Evolutionary conservation across 2,797 vertebrate species (phyloP).

Genomic region (Sebastes itinus): DNA sequence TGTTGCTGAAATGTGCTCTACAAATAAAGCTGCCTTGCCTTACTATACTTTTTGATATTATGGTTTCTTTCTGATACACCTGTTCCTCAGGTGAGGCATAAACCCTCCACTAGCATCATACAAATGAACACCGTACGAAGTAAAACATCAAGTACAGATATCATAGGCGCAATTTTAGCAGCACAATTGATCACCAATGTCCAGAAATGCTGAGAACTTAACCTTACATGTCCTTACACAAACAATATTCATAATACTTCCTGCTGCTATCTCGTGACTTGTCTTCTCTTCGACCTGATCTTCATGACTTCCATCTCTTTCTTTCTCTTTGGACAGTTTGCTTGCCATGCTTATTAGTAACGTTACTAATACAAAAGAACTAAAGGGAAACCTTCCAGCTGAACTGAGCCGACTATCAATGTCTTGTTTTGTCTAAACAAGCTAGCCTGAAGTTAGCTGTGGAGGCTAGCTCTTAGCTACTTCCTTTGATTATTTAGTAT

Average conservation of each 20-base stretch:
- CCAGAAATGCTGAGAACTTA: not conserved
- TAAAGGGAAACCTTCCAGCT: fast-evolving
- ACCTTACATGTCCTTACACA: not conserved
- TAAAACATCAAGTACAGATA: not conserved
- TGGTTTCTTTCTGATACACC: not conserved
- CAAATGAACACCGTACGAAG: not conserved
- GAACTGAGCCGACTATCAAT: not conserved
- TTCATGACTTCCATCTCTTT: not conserved
- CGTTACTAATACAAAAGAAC: not conserved
- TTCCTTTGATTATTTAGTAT: slow-evolving; percentile 47
- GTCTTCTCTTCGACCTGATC: not conserved
- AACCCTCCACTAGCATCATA: not conserved
- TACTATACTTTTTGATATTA: not conserved
- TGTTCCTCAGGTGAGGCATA: too few species aligned
- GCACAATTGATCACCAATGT: not conserved
- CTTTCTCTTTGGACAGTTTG: not conserved
- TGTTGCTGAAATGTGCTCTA: too few species aligned
- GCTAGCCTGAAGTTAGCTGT: slow-evolving; percentile 53
- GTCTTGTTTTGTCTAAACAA: slow-evolving; percentile 35
- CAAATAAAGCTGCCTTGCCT: too few species aligned
- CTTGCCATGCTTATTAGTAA: not conserved
- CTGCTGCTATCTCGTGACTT: not conserved
- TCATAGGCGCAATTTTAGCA: not conserved
- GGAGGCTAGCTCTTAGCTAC: not conserved
- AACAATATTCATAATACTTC: not conserved